Evolutionary conservation across 2,113 vertebrate species (phyloP), one percentile per base, ranked within the genome.

Genomic region (Donacobius atricapilla): DNA sequence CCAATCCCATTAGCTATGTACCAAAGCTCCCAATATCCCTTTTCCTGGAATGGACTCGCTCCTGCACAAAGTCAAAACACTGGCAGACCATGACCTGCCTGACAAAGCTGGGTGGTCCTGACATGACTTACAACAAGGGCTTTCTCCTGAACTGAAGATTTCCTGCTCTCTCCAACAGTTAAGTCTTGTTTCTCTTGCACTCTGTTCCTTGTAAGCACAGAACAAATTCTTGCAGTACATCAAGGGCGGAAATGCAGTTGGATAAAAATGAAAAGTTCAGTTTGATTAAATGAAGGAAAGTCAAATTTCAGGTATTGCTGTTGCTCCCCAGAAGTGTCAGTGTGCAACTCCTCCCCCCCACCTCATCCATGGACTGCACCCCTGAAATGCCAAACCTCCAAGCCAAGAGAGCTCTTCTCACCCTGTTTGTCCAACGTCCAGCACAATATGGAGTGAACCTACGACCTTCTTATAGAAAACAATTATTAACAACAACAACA

Each of bases 1-100:
- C 5, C 44, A 31, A 37, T 60, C 40, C 35, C 63, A 42, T 1
- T 0, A 6, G 4, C 20, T 12, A 47, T 2, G 1, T 9, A 35
- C 12, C 44, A 53, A 48, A 66, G 5, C 11, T 80, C 37, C 42
- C 54, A 60, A 21, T 7, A 61, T 20, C 56, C 50, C 54, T 4
- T 75, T 75, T 21, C 31, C 51, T 78, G 37, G 12, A 21, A 72
- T 3, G 4, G 47, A 70, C 16, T 2, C 18, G 22, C 35, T 87
- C 42, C 14, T 5, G 20, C 39, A 78, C 24, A 28, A 65, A 61
- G 30, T 33, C 33, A 44, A 44, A 79, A 44, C 1, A 0, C 6
- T 65, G n/a, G 12, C 33, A 68, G 28, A 51, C 9, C 33, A 40
- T 0, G 1, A 66, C 13, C 47, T 57, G 37, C 25, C 33, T 53